Evolutionary conservation across 2,888 invertebrate genomes (phyloP).

Genomic region (Gibbula magus): DNA sequence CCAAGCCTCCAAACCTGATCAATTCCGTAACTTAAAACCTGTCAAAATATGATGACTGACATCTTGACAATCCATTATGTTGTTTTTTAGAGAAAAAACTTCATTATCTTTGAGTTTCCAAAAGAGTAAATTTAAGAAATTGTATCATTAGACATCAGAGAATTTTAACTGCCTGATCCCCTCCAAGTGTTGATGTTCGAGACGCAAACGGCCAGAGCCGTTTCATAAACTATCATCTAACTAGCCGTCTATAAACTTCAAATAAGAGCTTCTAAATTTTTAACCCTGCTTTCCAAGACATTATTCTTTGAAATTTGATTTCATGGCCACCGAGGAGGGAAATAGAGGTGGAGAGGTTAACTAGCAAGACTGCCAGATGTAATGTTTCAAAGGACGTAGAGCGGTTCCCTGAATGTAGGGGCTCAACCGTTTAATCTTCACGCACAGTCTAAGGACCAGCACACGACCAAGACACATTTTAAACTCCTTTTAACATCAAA

Average conservation of each 20-base stretch:
- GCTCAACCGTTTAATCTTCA: not conserved
- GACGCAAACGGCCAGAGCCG: not conserved
- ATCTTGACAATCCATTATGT: constrained; percentile 11
- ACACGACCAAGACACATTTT: not conserved
- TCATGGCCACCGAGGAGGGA: constrained; percentile 20
- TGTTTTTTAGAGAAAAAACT: not conserved
- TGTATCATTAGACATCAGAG: not conserved
- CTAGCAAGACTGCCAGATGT: not conserved
- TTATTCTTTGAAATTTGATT: constrained; percentile 25
- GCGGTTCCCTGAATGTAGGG: not conserved
- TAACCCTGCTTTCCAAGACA: constrained; percentile 19
- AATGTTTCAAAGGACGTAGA: constrained; percentile 7
- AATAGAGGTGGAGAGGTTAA: constrained; percentile 13
- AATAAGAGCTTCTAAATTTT: constrained; percentile 12
- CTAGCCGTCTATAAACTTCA: constrained; percentile 17
- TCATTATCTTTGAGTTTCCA: not conserved
- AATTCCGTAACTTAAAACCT: constrained; percentile 18
- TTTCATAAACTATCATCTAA: not conserved
- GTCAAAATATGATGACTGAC: constrained; percentile 8
- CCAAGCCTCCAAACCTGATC: constrained; percentile 5
- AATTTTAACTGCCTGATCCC: not conserved
- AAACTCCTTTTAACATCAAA: not conserved
- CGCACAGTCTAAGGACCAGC: no score
- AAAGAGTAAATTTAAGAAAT: not conserved
- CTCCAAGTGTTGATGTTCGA: not conserved